Conservation (phyloP, 2,888 invertebrate species). For the Xiphydria camelus region DNA sequence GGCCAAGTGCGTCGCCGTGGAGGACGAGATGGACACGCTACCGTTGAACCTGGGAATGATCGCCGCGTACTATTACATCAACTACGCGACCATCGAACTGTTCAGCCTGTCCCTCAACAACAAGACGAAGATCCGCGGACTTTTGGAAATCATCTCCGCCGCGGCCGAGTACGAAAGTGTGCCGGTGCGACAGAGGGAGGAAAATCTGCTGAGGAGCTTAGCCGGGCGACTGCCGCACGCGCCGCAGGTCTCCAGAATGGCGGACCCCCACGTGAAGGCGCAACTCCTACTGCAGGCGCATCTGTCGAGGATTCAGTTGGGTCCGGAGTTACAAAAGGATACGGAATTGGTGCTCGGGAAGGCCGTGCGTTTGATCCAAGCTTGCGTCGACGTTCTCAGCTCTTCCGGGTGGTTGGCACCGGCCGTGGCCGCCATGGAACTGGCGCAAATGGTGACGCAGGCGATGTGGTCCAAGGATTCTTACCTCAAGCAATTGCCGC, state of each 20-base stretch:
- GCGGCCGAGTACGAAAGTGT: slow-evolving; percentile 96
- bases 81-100: slow-evolving; percentile 98
- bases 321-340: slow-evolving; percentile 95
- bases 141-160: slow-evolving; percentile 96
- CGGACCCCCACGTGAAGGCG: slow-evolving; percentile 96
- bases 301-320: slow-evolving; percentile 88
- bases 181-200: slow-evolving; percentile 93
- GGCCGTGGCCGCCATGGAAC: slow-evolving; percentile 98
- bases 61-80: slow-evolving; percentile 99
- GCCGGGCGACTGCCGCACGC: slow-evolving; percentile 69
- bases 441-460: slow-evolving; percentile 99
- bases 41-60: slow-evolving; percentile 99
- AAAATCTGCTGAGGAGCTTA: slow-evolving; percentile 75
- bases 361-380: slow-evolving; percentile 85
- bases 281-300: slow-evolving; percentile 96
- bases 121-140: slow-evolving; percentile 96
- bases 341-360: slow-evolving; percentile 88
- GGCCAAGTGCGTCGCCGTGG: slow-evolving; percentile 95
- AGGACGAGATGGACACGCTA: slow-evolving; percentile 96
- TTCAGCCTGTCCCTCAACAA: slow-evolving; percentile 95
- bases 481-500: slow-evolving; percentile 94
- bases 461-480: slow-evolving; percentile 99
- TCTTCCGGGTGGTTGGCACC: slow-evolving; percentile 98
- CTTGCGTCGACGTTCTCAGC: slow-evolving; percentile 92
- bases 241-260: slow-evolving; percentile 51